phyloP scores from a whole-genome alignment of 2,888 invertebrate genomes.

The Cheilosia urbana region DNA sequence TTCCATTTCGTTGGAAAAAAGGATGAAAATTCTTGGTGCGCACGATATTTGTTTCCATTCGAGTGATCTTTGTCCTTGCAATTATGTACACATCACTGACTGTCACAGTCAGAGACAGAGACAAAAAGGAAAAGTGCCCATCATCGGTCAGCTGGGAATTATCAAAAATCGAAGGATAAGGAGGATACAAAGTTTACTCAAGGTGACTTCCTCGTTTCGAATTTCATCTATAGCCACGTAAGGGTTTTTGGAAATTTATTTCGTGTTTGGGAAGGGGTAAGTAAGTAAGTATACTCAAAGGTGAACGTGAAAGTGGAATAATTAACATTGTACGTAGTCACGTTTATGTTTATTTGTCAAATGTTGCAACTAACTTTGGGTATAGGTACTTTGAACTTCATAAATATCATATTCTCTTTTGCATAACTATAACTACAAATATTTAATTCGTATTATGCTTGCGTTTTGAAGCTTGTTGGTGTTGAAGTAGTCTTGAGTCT shows the following conservation, averaged over 20 bases:
- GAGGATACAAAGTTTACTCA: slow-evolving; percentile 54
- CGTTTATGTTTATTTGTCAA: too few species aligned
- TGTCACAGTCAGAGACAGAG: slow-evolving; percentile 14
- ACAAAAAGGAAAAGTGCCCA: slow-evolving; percentile 14
- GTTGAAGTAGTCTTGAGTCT: too few species aligned
- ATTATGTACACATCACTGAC: slow-evolving; percentile 56
- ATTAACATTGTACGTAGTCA: background rate
- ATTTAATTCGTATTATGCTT: too few species aligned
- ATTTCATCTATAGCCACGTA: slow-evolving; percentile 47
- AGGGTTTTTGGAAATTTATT: slow-evolving; percentile 12
- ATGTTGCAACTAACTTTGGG: too few species aligned
- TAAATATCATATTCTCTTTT: too few species aligned
- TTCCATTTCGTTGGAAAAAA: slow-evolving; percentile 38
- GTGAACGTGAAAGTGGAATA: background rate
- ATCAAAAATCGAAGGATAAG: slow-evolving; percentile 45
- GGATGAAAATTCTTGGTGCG: background rate
- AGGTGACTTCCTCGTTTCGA: slow-evolving; percentile 74
- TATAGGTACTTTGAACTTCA: too few species aligned
- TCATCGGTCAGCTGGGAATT: slow-evolving; percentile 45
- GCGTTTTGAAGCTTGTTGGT: too few species aligned
- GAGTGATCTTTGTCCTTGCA: slow-evolving; percentile 65
- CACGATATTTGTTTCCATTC: slow-evolving; percentile 55
- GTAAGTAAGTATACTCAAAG: too few species aligned
- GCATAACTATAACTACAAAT: too few species aligned
- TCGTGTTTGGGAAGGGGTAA: background rate